Conservation (phyloP, 2,797 vertebrate genomes). For the Xenops minutus region DNA sequence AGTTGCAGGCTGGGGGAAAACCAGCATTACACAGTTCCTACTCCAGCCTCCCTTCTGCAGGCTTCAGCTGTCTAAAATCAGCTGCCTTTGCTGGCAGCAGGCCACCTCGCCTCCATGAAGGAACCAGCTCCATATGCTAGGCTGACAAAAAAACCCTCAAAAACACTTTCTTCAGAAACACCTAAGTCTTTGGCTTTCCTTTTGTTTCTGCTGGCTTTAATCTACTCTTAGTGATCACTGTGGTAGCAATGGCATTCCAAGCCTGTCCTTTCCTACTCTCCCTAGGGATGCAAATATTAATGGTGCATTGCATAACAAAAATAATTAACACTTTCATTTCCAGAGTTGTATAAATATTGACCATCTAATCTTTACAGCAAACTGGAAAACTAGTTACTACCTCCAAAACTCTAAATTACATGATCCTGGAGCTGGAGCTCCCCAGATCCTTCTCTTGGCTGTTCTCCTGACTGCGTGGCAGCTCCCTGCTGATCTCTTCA, state of each 20-base stretch:
- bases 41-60: not conserved
- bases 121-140: not conserved
- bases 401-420: not conserved
- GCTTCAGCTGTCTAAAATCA: not conserved
- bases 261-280: not conserved
- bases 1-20: not conserved
- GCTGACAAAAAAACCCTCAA: not conserved
- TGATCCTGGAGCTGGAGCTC: fast-evolving
- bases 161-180: not conserved
- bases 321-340: not conserved
- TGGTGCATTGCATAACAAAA: not conserved
- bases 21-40: not conserved
- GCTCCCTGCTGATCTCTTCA: not conserved
- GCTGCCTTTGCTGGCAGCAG: not conserved
- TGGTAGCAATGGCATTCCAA: not conserved
- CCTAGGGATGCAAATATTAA: not conserved
- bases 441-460: not conserved
- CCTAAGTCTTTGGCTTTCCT: not conserved
- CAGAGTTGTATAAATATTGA: not conserved
- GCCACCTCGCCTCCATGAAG: not conserved
- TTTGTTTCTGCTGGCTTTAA: not conserved
- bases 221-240: not conserved
- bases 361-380: not conserved
- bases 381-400: not conserved
- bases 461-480: not conserved